A percentile compares a stretch with the other conserved stretches of the same genome.
Evolutionary conservation across 2,888 invertebrate species (phyloP).

Genomic region (Celastrina argiolus): DNA sequence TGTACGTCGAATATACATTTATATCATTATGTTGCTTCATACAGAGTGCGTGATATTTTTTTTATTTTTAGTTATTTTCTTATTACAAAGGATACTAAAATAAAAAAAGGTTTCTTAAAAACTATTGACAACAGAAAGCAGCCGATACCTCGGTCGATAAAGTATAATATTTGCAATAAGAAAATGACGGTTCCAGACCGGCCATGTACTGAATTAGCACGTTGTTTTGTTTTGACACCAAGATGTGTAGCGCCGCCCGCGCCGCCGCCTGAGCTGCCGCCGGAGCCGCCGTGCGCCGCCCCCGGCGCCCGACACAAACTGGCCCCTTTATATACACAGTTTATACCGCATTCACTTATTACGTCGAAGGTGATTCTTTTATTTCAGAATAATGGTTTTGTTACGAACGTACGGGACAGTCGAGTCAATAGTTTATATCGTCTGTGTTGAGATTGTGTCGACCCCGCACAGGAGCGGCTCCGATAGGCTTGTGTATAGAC

Average conservation of each 20-base stretch:
- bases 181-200: slow-evolving; percentile 7
- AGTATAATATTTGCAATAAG: slow-evolving; percentile 14
- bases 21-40: not conserved
- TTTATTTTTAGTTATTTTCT: slow-evolving; percentile 10
- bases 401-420: not conserved
- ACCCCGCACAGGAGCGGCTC: slow-evolving; percentile 1
- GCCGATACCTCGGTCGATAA: not conserved
- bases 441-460: not conserved
- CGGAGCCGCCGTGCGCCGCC: not conserved
- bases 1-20: too few species aligned
- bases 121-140: not conserved
- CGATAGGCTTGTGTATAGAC: slow-evolving; percentile 23
- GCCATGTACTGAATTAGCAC: slow-evolving; percentile 15
- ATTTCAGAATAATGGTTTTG: slow-evolving; percentile 17
- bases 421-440: not conserved
- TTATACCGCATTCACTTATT: slow-evolving; percentile 15
- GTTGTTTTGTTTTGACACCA: slow-evolving; percentile 25
- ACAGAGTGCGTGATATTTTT: slow-evolving; percentile 1
- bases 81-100: not conserved
- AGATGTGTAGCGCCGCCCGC: slow-evolving; percentile 22
- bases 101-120: not conserved
- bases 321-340: slow-evolving; percentile 9
- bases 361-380: slow-evolving; percentile 16
- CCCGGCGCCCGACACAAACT: not conserved
- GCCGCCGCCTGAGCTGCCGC: slow-evolving; percentile 14